Evolutionary conservation across 2,113 vertebrate genomes (phyloP).

Genomic region (Lampris incognitus): DNA sequence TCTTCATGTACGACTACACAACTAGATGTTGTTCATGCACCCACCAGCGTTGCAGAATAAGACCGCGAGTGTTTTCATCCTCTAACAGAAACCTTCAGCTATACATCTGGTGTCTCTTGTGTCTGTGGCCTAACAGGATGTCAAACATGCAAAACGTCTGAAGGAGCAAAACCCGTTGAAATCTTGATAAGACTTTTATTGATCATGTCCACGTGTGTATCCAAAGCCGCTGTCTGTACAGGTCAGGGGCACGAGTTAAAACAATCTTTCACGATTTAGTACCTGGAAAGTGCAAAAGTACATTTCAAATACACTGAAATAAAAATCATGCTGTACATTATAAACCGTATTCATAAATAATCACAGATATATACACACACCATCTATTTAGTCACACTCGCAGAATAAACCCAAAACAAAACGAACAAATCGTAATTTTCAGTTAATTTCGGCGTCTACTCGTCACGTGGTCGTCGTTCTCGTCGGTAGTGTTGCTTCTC

Average conservation of each 20-base stretch:
- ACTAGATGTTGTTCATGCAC: no score
- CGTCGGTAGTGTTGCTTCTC: conserved; percentile 27
- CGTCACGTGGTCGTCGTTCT: conserved; percentile 53
- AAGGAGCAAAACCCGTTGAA: conserved; percentile 11
- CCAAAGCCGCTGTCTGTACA: conserved; percentile 90
- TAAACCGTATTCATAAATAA: conserved; percentile 87
- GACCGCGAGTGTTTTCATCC: no score
- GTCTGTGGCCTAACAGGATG: no score
- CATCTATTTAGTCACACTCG: conserved; percentile 78
- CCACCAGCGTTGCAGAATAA: no score
- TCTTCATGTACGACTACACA: no score
- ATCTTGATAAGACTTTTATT: conserved; percentile 84
- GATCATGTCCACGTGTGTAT: conserved; percentile 85
- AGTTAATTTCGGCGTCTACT: conserved; percentile 18
- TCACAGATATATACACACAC: conserved; percentile 90
- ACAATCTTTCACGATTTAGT: conserved; percentile 90
- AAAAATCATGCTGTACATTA: conserved; percentile 94
- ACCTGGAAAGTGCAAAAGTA: conserved; percentile 95
- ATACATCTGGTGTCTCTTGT: no score
- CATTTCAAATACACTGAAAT: conserved; percentile 83
- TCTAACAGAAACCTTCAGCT: no score
- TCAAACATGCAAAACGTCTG: no score
- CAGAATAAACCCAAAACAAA: conserved; percentile 73
- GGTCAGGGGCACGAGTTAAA: conserved; percentile 88
- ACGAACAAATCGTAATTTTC: conserved; percentile 47